Evolutionary conservation across 2,888 invertebrate species (phyloP).

Genomic region (Ephialtes manifestator): DNA sequence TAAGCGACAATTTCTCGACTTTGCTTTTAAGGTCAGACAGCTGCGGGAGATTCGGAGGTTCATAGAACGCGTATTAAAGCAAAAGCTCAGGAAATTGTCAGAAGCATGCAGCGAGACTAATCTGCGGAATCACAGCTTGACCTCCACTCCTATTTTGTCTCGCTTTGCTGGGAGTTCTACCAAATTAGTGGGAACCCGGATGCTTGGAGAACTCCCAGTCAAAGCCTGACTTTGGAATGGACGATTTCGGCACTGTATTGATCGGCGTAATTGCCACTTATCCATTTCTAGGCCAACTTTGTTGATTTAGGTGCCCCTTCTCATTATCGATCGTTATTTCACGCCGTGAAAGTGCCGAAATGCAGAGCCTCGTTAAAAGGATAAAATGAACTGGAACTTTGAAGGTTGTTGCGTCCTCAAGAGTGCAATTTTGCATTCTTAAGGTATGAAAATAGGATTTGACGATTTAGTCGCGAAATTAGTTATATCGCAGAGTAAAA

Average conservation of each 20-base stretch:
- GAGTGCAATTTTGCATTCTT: too few relatives aligned
- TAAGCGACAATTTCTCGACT: too few relatives aligned
- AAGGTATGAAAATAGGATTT: too few relatives aligned
- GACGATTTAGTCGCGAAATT: too few relatives aligned
- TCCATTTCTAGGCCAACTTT: neutral
- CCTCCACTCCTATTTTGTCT: slow-evolving; percentile 7
- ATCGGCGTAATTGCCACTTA: neutral
- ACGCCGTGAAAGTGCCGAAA: too few relatives aligned
- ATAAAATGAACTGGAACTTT: too few relatives aligned
- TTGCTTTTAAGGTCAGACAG: too few relatives aligned
- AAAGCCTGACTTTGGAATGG: neutral
- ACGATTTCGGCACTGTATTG: neutral
- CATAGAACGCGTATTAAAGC: neutral
- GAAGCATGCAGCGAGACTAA: neutral
- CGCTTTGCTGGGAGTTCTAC: neutral
- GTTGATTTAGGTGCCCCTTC: neutral
- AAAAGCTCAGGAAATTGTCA: slow-evolving; percentile 35
- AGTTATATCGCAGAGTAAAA: too few relatives aligned
- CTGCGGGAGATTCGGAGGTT: too few relatives aligned
- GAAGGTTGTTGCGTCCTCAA: too few relatives aligned
- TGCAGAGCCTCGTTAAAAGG: too few relatives aligned
- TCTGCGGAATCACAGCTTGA: neutral
- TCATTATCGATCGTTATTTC: too few relatives aligned
- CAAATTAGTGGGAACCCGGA: neutral
- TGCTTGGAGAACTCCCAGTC: neutral